Percentiles rank a stretch among this genome's conserved stretches.
Conservation (phyloP, 2,113 vertebrate genomes). For the Baryphthengus martii region DNA sequence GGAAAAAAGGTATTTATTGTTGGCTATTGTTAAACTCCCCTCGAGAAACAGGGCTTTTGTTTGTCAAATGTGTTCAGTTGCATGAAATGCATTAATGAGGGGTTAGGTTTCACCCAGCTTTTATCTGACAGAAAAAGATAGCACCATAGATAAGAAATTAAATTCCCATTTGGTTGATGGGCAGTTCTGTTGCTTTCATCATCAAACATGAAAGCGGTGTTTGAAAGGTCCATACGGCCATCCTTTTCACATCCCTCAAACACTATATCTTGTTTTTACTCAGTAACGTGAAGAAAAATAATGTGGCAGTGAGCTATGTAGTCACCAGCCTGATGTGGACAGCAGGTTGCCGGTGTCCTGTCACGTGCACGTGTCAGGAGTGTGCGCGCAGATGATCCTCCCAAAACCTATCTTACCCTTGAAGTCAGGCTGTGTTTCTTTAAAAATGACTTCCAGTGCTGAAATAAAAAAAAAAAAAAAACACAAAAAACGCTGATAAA, state of each 20-base stretch:
- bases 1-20: not conserved
- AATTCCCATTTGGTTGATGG: not conserved
- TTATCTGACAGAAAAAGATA: not conserved
- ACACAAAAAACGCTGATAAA: not conserved
- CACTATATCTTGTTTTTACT: not conserved
- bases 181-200: not conserved
- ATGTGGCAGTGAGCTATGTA: not conserved
- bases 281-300: not conserved
- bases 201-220: not conserved
- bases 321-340: not conserved
- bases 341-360: not conserved
- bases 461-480: not conserved
- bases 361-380: rapidly evolving
- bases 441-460: not conserved
- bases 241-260: not conserved
- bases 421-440: not conserved
- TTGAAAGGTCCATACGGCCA: not conserved
- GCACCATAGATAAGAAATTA: not conserved
- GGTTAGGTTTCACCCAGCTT: not conserved
- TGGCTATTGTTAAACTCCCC: not conserved
- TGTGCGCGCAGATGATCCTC: rapidly evolving
- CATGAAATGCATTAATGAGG: not conserved
- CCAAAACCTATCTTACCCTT: not conserved
- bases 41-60: not conserved
- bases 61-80: not conserved